Conservation (phyloP, 1,140 invertebrate genomes). For the Hylaeus anthracinus region DNA sequence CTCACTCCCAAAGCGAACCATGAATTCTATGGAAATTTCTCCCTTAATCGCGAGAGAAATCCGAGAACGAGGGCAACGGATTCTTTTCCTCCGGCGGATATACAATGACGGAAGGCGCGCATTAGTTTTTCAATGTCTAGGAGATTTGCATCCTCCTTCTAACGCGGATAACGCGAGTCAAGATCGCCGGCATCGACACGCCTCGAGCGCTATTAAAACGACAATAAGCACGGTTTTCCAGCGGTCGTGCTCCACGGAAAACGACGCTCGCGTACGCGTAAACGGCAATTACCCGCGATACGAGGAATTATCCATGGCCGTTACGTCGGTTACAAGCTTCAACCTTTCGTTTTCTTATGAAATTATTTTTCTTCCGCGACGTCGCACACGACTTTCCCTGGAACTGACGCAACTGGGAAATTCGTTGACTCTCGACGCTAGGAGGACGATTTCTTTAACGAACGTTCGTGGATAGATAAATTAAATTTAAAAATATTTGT, state of each 20-base stretch:
- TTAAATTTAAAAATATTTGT: no score
- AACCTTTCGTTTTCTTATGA: constrained; percentile 10
- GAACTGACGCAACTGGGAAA: constrained; percentile 5
- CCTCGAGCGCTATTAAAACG: neutral
- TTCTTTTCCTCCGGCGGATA: neutral
- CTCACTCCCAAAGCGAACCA: no score
- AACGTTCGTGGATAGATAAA: no score
- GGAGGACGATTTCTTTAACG: no score
- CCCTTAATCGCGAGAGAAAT: neutral
- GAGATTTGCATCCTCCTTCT: constrained; percentile 1
- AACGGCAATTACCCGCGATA: constrained; percentile 24
- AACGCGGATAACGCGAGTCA: neutral
- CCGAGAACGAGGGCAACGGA: neutral
- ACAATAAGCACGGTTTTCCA: neutral
- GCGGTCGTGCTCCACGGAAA: neutral
- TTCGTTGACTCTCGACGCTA: neutral
- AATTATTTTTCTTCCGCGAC: neutral
- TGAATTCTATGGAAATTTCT: neutral
- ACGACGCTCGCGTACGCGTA: neutral
- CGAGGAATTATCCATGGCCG: constrained; percentile 10
- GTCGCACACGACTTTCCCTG: constrained; percentile 9
- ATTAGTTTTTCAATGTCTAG: constrained; percentile 9
- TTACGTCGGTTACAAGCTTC: neutral
- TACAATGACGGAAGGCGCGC: neutral
- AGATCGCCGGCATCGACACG: constrained; percentile 15